phyloP scores from a whole-genome alignment of 2,888 invertebrate genomes.

The Eristalis arbustorum region DNA sequence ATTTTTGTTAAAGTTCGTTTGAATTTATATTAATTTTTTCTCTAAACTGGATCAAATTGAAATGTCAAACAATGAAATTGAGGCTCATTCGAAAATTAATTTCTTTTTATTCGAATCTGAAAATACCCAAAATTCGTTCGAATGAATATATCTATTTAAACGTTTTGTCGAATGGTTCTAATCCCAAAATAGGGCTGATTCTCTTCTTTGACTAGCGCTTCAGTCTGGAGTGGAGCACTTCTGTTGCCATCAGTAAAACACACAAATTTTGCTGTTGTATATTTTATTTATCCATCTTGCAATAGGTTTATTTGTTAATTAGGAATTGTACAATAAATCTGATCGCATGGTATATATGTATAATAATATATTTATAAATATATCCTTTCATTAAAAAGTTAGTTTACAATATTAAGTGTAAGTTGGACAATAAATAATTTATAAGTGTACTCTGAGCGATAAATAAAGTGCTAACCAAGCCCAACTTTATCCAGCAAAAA shows the following conservation, averaged over 20 bases:
- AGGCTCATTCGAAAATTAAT: too few species aligned
- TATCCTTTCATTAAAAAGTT: constrained; percentile 15
- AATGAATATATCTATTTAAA: too few species aligned
- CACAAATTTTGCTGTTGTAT: not conserved
- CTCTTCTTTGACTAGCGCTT: too few species aligned
- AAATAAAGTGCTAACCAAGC: not conserved
- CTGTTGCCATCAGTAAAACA: not conserved
- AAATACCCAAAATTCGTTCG: too few species aligned
- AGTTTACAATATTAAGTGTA: constrained; percentile 24
- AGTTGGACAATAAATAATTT: not conserved
- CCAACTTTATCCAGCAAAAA: not conserved
- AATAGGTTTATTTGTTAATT: constrained; percentile 16
- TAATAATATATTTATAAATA: constrained; percentile 43
- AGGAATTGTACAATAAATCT: constrained; percentile 51
- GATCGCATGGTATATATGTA: constrained; percentile 20
- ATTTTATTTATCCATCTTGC: constrained; percentile 12
- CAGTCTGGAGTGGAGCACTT: too few species aligned
- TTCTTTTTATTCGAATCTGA: too few species aligned
- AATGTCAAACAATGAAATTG: too few species aligned
- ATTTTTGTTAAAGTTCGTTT: too few species aligned
- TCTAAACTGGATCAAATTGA: too few species aligned
- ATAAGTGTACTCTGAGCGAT: not conserved
- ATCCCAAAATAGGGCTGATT: too few species aligned
- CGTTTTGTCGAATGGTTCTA: too few species aligned
- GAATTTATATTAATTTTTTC: too few species aligned